phyloP scores from a whole-genome alignment of 2,113 vertebrate species.

The Microcebus griseorufus region DNA sequence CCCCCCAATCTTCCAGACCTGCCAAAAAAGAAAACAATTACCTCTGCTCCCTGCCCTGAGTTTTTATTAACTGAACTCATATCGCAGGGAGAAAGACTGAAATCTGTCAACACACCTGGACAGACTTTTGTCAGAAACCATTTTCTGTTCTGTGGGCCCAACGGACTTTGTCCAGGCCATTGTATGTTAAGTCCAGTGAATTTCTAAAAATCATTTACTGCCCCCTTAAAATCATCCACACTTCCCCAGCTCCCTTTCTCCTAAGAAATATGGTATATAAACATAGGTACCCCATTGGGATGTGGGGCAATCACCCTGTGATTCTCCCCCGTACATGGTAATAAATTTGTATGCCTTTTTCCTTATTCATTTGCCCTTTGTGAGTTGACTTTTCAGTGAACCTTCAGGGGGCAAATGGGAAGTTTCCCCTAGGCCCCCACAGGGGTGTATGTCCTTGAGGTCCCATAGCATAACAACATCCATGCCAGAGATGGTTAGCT shows the following conservation, averaged over 20 bases:
- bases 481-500: neutral
- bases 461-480: neutral
- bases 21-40: neutral
- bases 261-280: neutral
- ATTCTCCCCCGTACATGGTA: neutral
- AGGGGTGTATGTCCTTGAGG: neutral
- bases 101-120: neutral
- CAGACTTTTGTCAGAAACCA: no score
- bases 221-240: neutral
- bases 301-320: neutral
- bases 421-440: neutral
- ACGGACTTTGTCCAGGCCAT: no score
- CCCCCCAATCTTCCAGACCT: neutral
- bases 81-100: neutral
- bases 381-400: no score
- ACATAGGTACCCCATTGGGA: neutral
- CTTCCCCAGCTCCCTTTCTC: neutral
- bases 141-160: no score
- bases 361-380: no score
- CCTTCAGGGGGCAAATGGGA: neutral
- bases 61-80: neutral
- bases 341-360: neutral
- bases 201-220: neutral
- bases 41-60: neutral
- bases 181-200: neutral